Conservation (phyloP, 2,797 vertebrate genomes). For the Gallinago nigripennis region DNA sequence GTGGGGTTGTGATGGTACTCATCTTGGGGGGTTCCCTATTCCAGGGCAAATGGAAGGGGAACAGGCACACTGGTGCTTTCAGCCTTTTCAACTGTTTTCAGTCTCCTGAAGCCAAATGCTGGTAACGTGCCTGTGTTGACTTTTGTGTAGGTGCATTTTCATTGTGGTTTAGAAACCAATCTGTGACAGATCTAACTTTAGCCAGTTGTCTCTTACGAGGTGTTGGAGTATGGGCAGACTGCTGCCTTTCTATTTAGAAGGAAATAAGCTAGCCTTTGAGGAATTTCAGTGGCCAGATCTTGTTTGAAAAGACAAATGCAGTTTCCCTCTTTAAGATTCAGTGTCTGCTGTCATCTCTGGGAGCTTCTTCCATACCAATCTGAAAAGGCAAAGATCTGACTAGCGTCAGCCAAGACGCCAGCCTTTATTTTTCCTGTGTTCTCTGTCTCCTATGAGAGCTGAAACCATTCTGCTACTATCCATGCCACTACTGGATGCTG, state of each 20-base stretch:
- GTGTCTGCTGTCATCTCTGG: neutral
- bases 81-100: neutral
- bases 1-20: neutral
- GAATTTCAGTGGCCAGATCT: neutral
- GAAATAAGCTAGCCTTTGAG: neutral
- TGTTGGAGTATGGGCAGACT: neutral
- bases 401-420: neutral
- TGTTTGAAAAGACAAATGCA: neutral
- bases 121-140: neutral
- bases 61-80: neutral
- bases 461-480: neutral
- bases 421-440: neutral
- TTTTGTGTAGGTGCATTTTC: neutral
- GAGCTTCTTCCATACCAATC: neutral
- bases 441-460: neutral
- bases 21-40: neutral
- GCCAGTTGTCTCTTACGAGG: neutral
- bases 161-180: neutral
- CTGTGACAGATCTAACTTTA: neutral
- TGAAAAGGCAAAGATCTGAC: neutral
- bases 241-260: neutral
- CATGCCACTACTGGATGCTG: accelerated
- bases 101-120: neutral
- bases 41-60: neutral
- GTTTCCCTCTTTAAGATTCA: neutral